Conservation (phyloP, 2,113 vertebrate species). For the Jaculus jaculus region DNA sequence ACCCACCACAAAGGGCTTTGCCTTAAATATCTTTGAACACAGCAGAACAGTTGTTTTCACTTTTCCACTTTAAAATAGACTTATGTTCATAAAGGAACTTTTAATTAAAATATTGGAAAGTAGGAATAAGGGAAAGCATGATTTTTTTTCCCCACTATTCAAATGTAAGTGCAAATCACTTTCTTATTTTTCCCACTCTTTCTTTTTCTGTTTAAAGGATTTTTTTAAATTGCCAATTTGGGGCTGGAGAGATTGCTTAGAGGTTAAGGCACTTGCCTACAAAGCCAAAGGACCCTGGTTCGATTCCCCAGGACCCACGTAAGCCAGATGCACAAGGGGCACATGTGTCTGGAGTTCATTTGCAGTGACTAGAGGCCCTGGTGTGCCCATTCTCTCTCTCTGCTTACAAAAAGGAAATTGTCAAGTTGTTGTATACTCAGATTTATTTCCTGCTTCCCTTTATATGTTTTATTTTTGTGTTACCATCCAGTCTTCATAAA, state of each 20-base stretch:
- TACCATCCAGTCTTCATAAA: background rate
- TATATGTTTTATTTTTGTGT: background rate
- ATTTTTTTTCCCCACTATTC: background rate
- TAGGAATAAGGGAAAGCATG: background rate
- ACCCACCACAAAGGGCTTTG: background rate
- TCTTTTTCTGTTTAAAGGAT: background rate
- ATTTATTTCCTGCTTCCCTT: background rate
- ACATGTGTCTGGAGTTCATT: no score
- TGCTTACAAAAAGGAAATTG: background rate
- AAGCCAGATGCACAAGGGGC: no score
- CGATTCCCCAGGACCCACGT: no score
- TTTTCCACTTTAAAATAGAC: slow-evolving; percentile 30
- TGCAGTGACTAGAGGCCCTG: no score
- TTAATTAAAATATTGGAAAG: slow-evolving; percentile 34
- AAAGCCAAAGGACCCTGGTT: no score
- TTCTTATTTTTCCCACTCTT: background rate
- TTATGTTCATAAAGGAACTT: slow-evolving; percentile 16
- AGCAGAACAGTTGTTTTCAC: background rate
- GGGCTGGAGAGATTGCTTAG: no score
- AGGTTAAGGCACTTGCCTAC: no score
- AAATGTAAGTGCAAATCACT: background rate
- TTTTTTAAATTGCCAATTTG: no score
- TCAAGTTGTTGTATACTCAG: background rate
- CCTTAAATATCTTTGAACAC: background rate
- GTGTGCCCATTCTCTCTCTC: no score